Percentiles rank a stretch among this genome's conserved stretches.
Conservation (phyloP, 2,888 invertebrate species). For the Hanleya hanleyi region DNA sequence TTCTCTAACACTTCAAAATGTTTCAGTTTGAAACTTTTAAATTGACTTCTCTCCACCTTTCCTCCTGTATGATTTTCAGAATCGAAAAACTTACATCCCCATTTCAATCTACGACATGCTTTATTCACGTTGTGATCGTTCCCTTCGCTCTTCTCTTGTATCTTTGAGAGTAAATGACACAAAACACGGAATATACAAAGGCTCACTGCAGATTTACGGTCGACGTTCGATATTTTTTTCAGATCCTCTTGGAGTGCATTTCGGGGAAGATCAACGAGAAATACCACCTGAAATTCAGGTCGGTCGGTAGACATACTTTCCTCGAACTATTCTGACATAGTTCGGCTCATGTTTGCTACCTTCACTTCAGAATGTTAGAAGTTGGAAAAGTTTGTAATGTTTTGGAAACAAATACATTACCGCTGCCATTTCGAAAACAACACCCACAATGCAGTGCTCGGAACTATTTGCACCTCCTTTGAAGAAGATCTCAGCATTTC, state of each 20-base stretch:
- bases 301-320: not conserved
- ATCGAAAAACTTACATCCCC: conserved; percentile 62
- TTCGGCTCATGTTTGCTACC: no score
- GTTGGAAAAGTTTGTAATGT: no score
- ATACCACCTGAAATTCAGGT: not conserved
- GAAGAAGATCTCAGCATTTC: conserved; percentile 12
- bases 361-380: no score
- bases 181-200: not conserved
- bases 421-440: conserved; percentile 40
- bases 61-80: conserved; percentile 35
- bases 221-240: not conserved
- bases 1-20: conserved; percentile 63
- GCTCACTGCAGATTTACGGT: not conserved
- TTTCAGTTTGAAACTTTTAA: conserved; percentile 53
- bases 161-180: not conserved
- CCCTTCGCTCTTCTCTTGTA: not conserved
- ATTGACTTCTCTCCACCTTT: conserved; percentile 40
- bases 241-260: not conserved
- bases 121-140: not conserved
- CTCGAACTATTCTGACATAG: no score
- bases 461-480: not conserved
- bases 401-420: conserved; percentile 16
- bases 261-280: not conserved
- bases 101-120: conserved; percentile 36
- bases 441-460: conserved; percentile 18